These are phyloP conservation scores for Pachyramphus minor DNA, from an alignment of 2,113 vertebrate genomes.

Conservation along the genomic window DNA sequence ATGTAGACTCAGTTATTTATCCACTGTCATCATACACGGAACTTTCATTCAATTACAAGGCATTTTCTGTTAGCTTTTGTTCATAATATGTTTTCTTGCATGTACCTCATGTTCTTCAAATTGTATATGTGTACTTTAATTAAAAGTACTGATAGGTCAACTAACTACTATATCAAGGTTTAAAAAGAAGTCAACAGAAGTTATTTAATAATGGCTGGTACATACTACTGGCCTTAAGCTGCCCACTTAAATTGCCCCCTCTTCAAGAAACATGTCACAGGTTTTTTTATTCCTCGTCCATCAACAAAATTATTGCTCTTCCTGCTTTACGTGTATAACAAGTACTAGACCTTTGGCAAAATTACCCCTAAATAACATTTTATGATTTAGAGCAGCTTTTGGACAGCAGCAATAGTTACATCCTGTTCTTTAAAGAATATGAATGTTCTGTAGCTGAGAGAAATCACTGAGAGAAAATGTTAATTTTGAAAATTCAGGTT, in stretches of 20 bases:
- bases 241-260: background rate
- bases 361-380: constrained; percentile 15
- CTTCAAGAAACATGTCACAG: background rate
- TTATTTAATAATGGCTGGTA: background rate
- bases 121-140: background rate
- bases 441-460: background rate
- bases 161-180: background rate
- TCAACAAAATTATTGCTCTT: constrained; percentile 26
- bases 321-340: background rate
- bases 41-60: background rate
- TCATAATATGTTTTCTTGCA: background rate
- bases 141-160: background rate
- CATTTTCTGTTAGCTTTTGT: background rate
- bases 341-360: background rate
- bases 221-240: background rate
- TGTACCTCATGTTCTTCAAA: background rate
- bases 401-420: background rate
- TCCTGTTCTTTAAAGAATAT: background rate
- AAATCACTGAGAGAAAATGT: constrained; percentile 13
- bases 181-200: background rate
- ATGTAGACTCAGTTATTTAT: background rate
- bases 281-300: background rate
- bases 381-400: background rate
- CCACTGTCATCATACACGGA: background rate
- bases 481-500: constrained; percentile 29